Percentiles rank a stretch among this genome's conserved stretches.
Evolutionary conservation across 1,140 invertebrate species (phyloP).

Genomic region (Tribolium madens): DNA sequence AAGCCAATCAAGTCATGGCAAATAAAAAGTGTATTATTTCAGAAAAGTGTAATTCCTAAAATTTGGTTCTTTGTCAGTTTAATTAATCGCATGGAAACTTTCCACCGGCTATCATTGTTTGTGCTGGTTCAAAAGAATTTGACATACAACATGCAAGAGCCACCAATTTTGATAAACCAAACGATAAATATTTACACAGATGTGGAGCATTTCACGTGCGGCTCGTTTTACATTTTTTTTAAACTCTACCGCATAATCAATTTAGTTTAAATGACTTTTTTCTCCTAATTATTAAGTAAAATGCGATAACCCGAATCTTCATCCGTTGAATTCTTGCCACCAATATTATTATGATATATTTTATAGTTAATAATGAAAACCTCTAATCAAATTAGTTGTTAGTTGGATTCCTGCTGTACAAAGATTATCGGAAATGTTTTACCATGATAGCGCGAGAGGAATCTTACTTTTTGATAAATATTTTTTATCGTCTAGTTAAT

Average conservation of each 20-base stretch:
- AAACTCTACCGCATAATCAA: neutral
- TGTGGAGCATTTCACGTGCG: neutral
- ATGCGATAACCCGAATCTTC: neutral
- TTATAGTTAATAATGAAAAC: too few species aligned
- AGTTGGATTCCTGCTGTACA: slow-evolving; percentile 2
- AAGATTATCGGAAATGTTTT: slow-evolving; percentile 35
- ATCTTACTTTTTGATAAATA: slow-evolving; percentile 23
- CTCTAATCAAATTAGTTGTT: neutral
- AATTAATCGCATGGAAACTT: slow-evolving; percentile 10
- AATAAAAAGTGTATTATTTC: too few species aligned
- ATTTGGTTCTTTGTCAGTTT: neutral
- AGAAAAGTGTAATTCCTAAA: neutral
- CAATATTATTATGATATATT: too few species aligned
- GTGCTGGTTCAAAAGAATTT: slow-evolving; percentile 1
- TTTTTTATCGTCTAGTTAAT: slow-evolving; percentile 18
- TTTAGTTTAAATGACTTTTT: neutral
- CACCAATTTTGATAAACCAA: slow-evolving; percentile 9
- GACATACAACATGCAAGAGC: slow-evolving; percentile 7
- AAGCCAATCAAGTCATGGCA: too few species aligned
- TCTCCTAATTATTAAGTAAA: neutral
- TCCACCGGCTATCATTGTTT: slow-evolving; percentile 3
- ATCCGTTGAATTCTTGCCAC: neutral
- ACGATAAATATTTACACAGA: neutral
- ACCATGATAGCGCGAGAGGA: slow-evolving; percentile 14
- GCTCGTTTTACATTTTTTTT: neutral